Evolutionary conservation across 2,797 vertebrate species (phyloP).

Genomic region (Eulemur coronatus): DNA sequence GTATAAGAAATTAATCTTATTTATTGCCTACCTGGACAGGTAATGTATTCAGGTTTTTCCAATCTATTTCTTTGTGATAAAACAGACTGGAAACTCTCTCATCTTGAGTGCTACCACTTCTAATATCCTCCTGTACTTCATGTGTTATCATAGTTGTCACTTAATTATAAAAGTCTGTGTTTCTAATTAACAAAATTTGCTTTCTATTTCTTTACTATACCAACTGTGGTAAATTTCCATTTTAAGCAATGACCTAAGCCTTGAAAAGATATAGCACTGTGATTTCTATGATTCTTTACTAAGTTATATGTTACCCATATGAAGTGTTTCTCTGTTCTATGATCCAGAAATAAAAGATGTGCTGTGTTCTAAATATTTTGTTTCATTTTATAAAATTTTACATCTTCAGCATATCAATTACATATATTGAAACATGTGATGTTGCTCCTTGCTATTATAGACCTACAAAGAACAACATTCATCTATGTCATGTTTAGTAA

Average conservation of each 20-base stretch:
- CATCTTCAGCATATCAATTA: neutral
- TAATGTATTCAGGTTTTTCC: conserved; percentile 48
- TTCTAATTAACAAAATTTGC: conserved; percentile 71
- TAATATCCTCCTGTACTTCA: neutral
- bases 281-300: conserved; percentile 37
- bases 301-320: neutral
- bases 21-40: conserved; percentile 57
- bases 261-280: neutral
- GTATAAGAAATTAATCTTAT: conserved; percentile 64
- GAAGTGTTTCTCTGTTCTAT: neutral
- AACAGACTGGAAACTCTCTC: conserved; percentile 42
- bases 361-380: conserved; percentile 29
- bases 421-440: neutral
- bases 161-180: conserved; percentile 36
- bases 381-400: conserved; percentile 30
- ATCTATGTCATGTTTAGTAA: neutral
- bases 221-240: neutral
- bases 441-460: neutral
- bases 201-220: conserved; percentile 57
- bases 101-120: neutral
- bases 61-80: conserved; percentile 53
- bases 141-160: conserved; percentile 47
- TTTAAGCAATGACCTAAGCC: conserved; percentile 3
- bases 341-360: conserved; percentile 2
- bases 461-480: conserved; percentile 8